Evolutionary conservation across 1,140 invertebrate species (phyloP), one percentile per base, ranked within the genome.

Genomic region (Mizuhopecten yessoensis): DNA sequence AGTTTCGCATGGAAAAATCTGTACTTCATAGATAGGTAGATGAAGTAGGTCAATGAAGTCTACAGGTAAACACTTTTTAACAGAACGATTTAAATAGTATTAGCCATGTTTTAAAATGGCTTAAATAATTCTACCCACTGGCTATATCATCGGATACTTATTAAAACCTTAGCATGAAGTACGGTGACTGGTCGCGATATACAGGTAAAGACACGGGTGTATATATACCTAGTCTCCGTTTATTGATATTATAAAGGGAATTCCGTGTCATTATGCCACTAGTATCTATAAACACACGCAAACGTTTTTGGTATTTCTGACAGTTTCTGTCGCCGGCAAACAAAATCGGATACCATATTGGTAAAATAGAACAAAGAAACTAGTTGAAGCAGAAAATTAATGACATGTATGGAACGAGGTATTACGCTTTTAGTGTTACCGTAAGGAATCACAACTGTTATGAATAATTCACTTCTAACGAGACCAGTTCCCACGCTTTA

Each of bases 51-150:
- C 57, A 75, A 75, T 23, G 23, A 17, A 75, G 57, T 75, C 57
- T 75, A 75, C 57, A 75, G 57, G 57, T 75, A 75, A 75, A 75
- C 3, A 75, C 57, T 75, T n/a, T 29, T 29, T 5, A 75, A 3
- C 11, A 20, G 23, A 75, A 75, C n/a, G 57, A 29, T 5, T 75
- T 75, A 29, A 75, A 75, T 75, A 75, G 57, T 75, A 75, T 75
- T 75, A 75, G 11, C 57, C 57, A 75, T n/a, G 57, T 75, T 75
- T n/a, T n/a, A n/a, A n/a, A 75, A 9, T 75, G 57, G 57, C 57
- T 75, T 75, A 75, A 75, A 29, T n/a, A 29, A 39, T 57, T 20
- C 17, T 75, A 75, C 29, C 57, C 57, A n/a, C 23, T 75, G 57
- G 23, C 2, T 57, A 75, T 75, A 75, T 75, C n/a, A 7, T 20